Percentiles rank a stretch among this genome's conserved stretches.
Conservation (phyloP, 2,888 invertebrate species). For the Aspidapion aeneum region DNA sequence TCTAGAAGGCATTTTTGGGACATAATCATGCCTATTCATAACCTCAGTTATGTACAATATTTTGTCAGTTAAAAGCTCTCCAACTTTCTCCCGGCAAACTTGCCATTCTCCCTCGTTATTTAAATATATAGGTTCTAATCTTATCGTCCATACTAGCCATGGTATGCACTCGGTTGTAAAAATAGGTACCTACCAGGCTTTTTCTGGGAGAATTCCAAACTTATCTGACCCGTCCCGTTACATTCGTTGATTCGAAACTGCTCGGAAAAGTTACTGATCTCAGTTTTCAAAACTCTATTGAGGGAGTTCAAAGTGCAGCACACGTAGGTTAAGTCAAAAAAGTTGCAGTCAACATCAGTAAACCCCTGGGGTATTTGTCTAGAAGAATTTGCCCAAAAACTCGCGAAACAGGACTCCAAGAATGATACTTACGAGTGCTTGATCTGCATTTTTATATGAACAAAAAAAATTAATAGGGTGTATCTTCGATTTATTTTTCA, state of each 20-base stretch:
- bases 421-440: conserved; percentile 87
- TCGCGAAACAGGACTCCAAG: conserved; percentile 90
- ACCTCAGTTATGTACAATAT: conserved; percentile 92
- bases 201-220: conserved; percentile 92
- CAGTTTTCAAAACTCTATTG: conserved; percentile 67
- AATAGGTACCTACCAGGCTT: conserved; percentile 89
- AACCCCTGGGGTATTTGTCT: conserved; percentile 93
- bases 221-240: conserved; percentile 77
- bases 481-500: too few species aligned
- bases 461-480: too few species aligned
- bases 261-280: conserved; percentile 76
- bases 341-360: conserved; percentile 96
- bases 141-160: conserved; percentile 98
- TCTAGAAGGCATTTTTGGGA: conserved; percentile 93
- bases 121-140: conserved; percentile 82
- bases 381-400: conserved; percentile 89
- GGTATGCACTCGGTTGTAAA: conserved; percentile 84
- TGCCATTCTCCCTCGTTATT: conserved; percentile 85
- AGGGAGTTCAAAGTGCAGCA: conserved; percentile 84
- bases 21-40: conserved; percentile 93
- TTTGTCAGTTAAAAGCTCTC: conserved; percentile 86
- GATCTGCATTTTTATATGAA: too few species aligned
- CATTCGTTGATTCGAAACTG: conserved; percentile 72
- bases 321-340: conserved; percentile 96
- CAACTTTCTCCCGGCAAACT: conserved; percentile 81